Evolutionary conservation across 2,888 invertebrate genomes (phyloP).

Genomic region (Agonopterix alstromeriana): DNA sequence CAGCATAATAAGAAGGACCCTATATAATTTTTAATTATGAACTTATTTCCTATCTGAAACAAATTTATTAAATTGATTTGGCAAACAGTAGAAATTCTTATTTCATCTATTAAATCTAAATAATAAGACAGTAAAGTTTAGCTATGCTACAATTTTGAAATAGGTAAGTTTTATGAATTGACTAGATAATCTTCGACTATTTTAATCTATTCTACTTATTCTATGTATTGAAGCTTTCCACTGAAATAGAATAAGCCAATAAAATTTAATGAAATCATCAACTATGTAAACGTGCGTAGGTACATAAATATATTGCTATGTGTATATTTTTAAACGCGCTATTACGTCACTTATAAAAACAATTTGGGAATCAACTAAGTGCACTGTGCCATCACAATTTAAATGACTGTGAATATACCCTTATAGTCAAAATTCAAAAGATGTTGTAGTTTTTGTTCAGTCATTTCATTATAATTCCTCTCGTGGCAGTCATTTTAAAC

Average conservation of each 20-base stretch:
- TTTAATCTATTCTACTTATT: conserved; percentile 7
- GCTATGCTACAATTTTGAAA: conserved; percentile 22
- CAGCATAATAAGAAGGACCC: no score
- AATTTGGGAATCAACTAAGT: conserved; percentile 43
- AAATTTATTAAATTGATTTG: conserved; percentile 14
- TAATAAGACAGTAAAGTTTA: conserved; percentile 10
- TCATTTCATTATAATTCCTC: conserved; percentile 37
- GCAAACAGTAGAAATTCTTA: conserved; percentile 17
- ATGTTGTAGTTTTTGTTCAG: conserved; percentile 36
- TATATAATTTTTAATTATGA: no score
- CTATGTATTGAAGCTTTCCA: neutral
- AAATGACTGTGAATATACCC: conserved; percentile 33
- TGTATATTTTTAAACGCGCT: conserved; percentile 7
- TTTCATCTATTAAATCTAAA: conserved; percentile 2
- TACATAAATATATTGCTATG: conserved; percentile 2
- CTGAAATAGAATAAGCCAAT: conserved; percentile 13
- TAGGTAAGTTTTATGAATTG: conserved; percentile 31
- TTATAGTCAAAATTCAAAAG: conserved; percentile 34
- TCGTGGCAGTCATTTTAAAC: conserved; percentile 36
- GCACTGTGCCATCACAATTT: conserved; percentile 61
- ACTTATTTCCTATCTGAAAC: neutral
- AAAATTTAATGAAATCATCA: conserved; percentile 11
- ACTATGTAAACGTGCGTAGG: conserved; percentile 4
- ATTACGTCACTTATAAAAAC: conserved; percentile 12
- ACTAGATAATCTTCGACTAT: conserved; percentile 32